phyloP scores from a whole-genome alignment of 2,797 vertebrate genomes.

The Melanotaenia nigrans region DNA sequence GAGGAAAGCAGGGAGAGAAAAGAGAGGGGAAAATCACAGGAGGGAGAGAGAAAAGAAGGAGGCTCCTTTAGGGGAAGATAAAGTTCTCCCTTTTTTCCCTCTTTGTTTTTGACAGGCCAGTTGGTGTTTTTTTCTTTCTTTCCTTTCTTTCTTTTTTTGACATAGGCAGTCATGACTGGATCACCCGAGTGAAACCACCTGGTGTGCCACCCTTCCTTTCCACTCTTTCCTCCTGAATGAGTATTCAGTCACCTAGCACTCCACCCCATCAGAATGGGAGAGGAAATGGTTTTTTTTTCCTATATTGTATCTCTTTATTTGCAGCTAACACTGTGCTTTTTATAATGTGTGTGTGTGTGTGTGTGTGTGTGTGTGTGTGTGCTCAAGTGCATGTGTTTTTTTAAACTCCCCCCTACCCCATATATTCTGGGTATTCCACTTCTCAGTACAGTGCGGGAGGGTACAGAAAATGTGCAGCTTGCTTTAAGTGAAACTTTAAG shows the following conservation, averaged over 20 bases:
- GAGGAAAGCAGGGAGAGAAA: constrained; percentile 44
- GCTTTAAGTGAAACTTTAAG: constrained; percentile 82
- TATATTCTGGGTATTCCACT: constrained; percentile 63
- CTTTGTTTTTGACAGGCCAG: constrained; percentile 73
- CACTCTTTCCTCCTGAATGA: constrained; percentile 63
- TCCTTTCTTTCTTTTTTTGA: constrained; percentile 46
- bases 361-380: constrained; percentile 16
- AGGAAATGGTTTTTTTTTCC: constrained; percentile 73
- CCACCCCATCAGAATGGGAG: constrained; percentile 71
- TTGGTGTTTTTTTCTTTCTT: constrained; percentile 69
- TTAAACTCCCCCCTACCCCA: constrained; percentile 64
- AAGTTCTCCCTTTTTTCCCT: constrained; percentile 69
- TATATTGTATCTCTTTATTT: constrained; percentile 78
- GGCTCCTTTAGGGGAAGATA: constrained; percentile 75
- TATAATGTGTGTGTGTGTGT: constrained; percentile 42
- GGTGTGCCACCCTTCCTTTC: constrained; percentile 70
- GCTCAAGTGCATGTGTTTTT: constrained; percentile 23
- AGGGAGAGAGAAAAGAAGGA: constrained; percentile 60
- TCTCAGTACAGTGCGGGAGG: constrained; percentile 62
- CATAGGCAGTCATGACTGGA: constrained; percentile 75
- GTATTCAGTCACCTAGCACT: constrained; percentile 79
- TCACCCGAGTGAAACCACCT: constrained; percentile 83
- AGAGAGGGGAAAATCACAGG: constrained; percentile 46
- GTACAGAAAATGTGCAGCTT: constrained; percentile 71
- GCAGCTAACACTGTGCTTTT: constrained; percentile 68